Evolutionary conservation across 2,888 invertebrate genomes (phyloP).

Genomic region (Leptogaster cylindrica): DNA sequence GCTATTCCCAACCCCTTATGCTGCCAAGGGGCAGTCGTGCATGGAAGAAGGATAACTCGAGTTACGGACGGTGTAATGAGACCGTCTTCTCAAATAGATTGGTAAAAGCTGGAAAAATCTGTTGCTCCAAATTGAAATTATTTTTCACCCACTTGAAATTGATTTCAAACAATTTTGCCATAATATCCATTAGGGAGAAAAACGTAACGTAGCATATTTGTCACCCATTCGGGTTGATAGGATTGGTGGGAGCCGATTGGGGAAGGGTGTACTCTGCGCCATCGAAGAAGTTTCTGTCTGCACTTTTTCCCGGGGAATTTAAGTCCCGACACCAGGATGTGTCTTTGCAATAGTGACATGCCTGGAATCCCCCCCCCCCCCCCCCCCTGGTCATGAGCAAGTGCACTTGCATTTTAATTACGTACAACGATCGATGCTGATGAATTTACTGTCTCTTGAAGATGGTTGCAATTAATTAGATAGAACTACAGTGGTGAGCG

Average conservation of each 20-base stretch:
- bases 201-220: constrained; percentile 8
- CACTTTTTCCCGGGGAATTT: neutral
- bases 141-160: constrained; percentile 38
- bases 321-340: neutral
- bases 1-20: constrained; percentile 10
- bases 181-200: constrained; percentile 21
- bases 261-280: neutral
- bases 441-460: constrained; percentile 38
- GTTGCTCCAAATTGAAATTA: constrained; percentile 34
- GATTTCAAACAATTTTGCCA: constrained; percentile 33
- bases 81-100: constrained; percentile 29
- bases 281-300: neutral
- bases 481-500: constrained; percentile 15
- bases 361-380: neutral
- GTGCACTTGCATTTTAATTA: constrained; percentile 41
- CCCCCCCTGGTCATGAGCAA: constrained; percentile 2
- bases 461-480: constrained; percentile 41
- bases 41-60: constrained; percentile 31
- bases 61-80: constrained; percentile 19
- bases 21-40: constrained; percentile 13
- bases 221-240: neutral
- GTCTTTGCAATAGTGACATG: constrained; percentile 11
- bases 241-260: neutral
- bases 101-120: constrained; percentile 23
- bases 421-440: constrained; percentile 33